Evolutionary conservation across 2,113 vertebrate genomes (phyloP).

Genomic region (human): GRCh38 chr14:51631001-51631500

Average conservation of each 20-base stretch:
- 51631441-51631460: not conserved
- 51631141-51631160: conserved; percentile 68
- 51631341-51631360: not conserved
- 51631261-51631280: not conserved
- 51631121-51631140: conserved; percentile 61
- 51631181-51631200: not conserved
- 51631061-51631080: conserved; percentile 14
- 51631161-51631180: conserved; percentile 60
- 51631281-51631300: not conserved
- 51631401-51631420: not conserved
- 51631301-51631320: not conserved
- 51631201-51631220: conserved; percentile 70
- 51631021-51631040: conserved; percentile 32
- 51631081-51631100: conserved; percentile 48
- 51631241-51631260: not conserved
- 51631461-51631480: not conserved
- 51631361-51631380: not conserved
- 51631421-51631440: not conserved
- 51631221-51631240: conserved; percentile 56
- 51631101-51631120: conserved; percentile 67
- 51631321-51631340: not conserved
- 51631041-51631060: conserved; percentile 42
- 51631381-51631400: not conserved
- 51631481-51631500: not conserved
- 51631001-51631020: not conserved